These are phyloP conservation scores for Anas bahamensis DNA, from an alignment of 2,797 vertebrate genomes.

Conservation along the genomic window DNA sequence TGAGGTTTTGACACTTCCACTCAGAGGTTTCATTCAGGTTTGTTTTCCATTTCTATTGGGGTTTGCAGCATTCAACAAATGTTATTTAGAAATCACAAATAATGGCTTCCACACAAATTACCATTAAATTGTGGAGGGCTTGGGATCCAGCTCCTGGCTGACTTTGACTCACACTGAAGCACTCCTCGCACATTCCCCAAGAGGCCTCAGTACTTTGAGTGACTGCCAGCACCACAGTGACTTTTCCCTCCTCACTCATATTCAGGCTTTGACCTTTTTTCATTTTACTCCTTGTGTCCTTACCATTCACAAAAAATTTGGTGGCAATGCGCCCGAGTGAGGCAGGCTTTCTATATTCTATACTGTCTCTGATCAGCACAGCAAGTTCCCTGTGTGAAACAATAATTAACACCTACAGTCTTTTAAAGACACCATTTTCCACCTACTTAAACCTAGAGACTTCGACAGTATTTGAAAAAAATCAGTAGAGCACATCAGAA, in stretches of 20 bases:
- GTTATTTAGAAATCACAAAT: not conserved
- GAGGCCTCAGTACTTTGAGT: rapidly evolving
- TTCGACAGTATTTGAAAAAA: not conserved
- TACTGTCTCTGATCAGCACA: rapidly evolving
- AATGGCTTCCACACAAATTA: not conserved
- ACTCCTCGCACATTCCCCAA: rapidly evolving
- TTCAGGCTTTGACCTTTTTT: not conserved
- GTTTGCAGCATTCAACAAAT: not conserved
- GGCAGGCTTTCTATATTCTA: not conserved
- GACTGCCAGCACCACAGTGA: not conserved
- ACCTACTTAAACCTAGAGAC: not conserved
- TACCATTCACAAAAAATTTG: not conserved
- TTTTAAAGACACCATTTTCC: not conserved
- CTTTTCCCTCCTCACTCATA: not conserved
- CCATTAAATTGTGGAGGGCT: not conserved
- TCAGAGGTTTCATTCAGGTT: not conserved
- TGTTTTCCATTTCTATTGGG: not conserved
- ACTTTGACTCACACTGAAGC: not conserved
- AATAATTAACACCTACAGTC: not conserved
- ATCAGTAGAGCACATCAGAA: not conserved
- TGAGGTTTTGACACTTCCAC: not conserved
- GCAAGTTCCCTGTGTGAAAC: not conserved
- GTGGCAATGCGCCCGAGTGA: not conserved
- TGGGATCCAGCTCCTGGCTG: not conserved
- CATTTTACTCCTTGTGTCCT: not conserved